Evolutionary conservation across 2,888 invertebrate species (phyloP), one percentile per base, ranked within the genome.

Genomic region (Scaptomyza flava): DNA sequence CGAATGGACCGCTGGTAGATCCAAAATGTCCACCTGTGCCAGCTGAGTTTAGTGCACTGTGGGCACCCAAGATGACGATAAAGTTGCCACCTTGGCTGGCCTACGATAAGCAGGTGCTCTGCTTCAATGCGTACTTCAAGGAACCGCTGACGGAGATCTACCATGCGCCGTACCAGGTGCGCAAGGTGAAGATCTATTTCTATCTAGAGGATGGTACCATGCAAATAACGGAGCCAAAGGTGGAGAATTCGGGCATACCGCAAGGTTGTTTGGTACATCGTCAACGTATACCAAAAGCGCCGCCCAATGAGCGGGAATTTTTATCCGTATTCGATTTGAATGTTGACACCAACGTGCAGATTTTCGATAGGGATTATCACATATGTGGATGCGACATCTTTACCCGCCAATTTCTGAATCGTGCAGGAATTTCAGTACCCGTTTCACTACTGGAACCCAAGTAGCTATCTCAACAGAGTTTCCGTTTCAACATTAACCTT

Each of bases 181-280:
- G 97, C 23, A 94, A 95, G 83, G 97, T 97, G 4, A 96, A 96
- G 77, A 96, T 98, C 59, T 96, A 95, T 77, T 98, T 96, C 89
- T 98, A 95, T 86, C 93, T 98, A 45, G 98, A 98, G 92, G 98
- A 98, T 91, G 98, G 97, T 14, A 97, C 98, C 1, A 95, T 98
- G 77, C 97, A 97, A 93, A 96, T 98, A 91, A 94, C 57, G 0
- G 98, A 98, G 90, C 97, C 97, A 0, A 94, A 94, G 86, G 94
- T 96, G 8, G 94, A 95, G 56, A 98, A 98, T 89, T 96, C 97
- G 81, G 98, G 98, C 5, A 93, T 97, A 77, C 94, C 95, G 36
- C 98, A 98, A 94, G 98, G 98, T 8, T 92, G 96, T 20, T 91
- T 98, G 72, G 95, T 98, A 41, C 94, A 95, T 74, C 94, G 98